These are phyloP conservation scores for Microplitis demolitor DNA, from an alignment of 1,140 invertebrate genomes.

Conservation along the genomic window DNA sequence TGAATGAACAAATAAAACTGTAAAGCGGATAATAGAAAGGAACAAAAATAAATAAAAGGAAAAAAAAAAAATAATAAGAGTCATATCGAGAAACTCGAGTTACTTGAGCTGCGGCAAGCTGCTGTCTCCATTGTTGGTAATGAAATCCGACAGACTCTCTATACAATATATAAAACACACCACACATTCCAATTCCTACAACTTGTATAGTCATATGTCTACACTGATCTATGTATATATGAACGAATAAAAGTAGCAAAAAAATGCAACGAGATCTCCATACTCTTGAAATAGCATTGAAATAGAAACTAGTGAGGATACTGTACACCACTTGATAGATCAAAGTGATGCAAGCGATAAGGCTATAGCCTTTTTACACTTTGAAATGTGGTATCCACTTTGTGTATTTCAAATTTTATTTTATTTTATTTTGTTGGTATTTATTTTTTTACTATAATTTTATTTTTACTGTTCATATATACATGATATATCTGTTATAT, in stretches of 20 bases:
- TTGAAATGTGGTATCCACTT: too few species aligned
- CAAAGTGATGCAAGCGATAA: not conserved
- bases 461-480: not conserved
- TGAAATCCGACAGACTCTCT: not conserved
- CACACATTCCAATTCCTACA: too few species aligned
- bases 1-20: too few species aligned
- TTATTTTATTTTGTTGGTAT: not conserved
- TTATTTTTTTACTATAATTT: too few species aligned
- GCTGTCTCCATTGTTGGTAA: not conserved
- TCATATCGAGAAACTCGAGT: too few species aligned
- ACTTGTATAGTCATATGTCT: not conserved
- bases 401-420: not conserved
- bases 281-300: not conserved
- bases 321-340: not conserved
- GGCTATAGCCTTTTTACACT: not conserved
- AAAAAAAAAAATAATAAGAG: too few species aligned
- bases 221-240: not conserved
- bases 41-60: too few species aligned
- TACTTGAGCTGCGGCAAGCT: too few species aligned
- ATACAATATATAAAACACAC: not conserved
- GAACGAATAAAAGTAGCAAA: not conserved
- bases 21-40: too few species aligned
- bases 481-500: not conserved
- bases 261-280: not conserved
- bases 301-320: not conserved